Evolutionary conservation across 2,113 vertebrate genomes (phyloP).

Genomic region (Anseranas semipalmata): DNA sequence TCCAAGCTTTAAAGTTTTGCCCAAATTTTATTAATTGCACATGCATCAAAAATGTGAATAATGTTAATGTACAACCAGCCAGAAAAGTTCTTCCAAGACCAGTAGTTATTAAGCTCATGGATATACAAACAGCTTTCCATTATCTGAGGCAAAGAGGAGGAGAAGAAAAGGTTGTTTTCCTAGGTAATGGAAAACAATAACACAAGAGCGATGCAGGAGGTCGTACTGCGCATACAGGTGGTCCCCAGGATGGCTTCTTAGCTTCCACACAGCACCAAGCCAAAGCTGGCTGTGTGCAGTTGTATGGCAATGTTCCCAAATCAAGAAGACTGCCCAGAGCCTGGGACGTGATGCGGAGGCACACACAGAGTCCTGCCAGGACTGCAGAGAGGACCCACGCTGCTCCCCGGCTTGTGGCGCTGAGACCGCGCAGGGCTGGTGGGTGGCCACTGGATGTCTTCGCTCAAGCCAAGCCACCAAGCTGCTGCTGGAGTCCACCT

Average conservation of each 20-base stretch:
- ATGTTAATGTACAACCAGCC: background rate
- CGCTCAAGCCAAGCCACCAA: rapidly evolving
- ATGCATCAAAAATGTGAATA: background rate
- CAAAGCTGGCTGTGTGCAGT: background rate
- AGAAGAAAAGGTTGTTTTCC: background rate
- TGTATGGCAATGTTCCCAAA: background rate
- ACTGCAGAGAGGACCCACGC: background rate
- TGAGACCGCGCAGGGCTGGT: background rate
- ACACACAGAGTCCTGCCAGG: background rate
- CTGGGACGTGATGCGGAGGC: background rate
- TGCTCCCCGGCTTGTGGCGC: rapidly evolving
- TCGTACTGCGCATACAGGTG: background rate
- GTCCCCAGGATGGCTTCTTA: background rate
- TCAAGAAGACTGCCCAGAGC: background rate
- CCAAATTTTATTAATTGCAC: background rate
- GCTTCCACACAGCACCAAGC: rapidly evolving
- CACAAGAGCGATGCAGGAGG: background rate
- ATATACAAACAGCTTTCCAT: background rate
- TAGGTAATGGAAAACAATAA: background rate
- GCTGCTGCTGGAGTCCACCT: background rate
- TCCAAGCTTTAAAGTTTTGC: background rate
- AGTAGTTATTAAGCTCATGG: background rate
- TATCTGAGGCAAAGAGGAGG: background rate
- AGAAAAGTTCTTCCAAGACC: background rate
- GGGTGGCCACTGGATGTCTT: background rate